phyloP scores from a whole-genome alignment of 2,888 invertebrate species.

The Leptopilina syphax region DNA sequence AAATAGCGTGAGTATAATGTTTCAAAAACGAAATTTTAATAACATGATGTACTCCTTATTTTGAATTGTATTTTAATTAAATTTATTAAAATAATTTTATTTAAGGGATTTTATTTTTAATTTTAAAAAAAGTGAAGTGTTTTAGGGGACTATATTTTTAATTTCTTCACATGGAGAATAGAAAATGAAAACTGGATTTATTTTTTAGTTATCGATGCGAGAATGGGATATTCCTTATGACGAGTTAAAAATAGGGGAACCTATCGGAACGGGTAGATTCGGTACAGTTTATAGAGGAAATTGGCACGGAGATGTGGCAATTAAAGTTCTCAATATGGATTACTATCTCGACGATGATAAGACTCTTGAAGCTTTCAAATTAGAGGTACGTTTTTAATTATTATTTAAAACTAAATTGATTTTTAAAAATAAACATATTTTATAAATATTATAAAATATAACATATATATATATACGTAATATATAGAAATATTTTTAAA shows the following conservation, averaged over 20 bases:
- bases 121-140: too few relatives aligned
- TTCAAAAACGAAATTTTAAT: slow-evolving; percentile 55
- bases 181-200: slow-evolving; percentile 26
- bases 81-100: too few relatives aligned
- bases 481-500: too few relatives aligned
- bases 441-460: too few relatives aligned
- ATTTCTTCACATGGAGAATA: too few relatives aligned
- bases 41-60: slow-evolving; percentile 27
- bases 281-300: slow-evolving; percentile 96
- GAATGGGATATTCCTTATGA: slow-evolving; percentile 99
- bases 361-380: slow-evolving; percentile 95
- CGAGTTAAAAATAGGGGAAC: slow-evolving; percentile 91
- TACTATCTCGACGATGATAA: slow-evolving; percentile 90
- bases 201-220: slow-evolving; percentile 87
- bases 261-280: slow-evolving; percentile 94
- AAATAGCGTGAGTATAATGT: slow-evolving; percentile 83
- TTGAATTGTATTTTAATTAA: too few relatives aligned
- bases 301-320: slow-evolving; percentile 99
- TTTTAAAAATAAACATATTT: too few relatives aligned
- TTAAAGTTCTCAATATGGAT: slow-evolving; percentile 96
- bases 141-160: too few relatives aligned
- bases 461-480: too few relatives aligned
- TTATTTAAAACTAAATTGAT: too few relatives aligned
- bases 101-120: too few relatives aligned
- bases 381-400: slow-evolving; percentile 82